phyloP scores from a whole-genome alignment of 2,888 invertebrate genomes.

The Siphlonurus alternatus region DNA sequence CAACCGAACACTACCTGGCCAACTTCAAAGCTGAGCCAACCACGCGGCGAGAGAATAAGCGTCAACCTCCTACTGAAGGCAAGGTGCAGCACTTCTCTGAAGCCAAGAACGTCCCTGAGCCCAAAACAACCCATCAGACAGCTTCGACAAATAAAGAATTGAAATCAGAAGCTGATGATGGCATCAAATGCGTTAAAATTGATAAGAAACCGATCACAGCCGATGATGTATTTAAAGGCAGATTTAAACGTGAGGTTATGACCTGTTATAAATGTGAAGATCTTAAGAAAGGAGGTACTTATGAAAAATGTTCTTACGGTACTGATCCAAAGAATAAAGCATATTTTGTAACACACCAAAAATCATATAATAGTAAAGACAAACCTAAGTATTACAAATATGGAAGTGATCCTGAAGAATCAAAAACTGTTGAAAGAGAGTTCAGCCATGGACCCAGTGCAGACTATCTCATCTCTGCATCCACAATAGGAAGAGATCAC shows the following conservation, averaged over 20 bases:
- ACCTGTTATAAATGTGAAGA: constrained; percentile 45
- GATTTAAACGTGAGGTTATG: constrained; percentile 23
- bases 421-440: not conserved
- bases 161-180: not conserved
- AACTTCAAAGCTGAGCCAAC: not conserved
- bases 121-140: not conserved
- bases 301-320: constrained; percentile 64
- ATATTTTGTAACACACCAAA: constrained; percentile 17
- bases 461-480: not conserved
- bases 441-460: not conserved
- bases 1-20: not conserved
- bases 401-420: not conserved
- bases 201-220: constrained; percentile 18
- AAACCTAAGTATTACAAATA: not conserved
- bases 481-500: not conserved
- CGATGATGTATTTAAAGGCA: constrained; percentile 18
- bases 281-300: constrained; percentile 54
- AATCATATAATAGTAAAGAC: constrained; percentile 11
- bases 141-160: not conserved
- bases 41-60: not conserved
- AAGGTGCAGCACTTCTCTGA: not conserved
- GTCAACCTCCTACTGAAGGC: not conserved
- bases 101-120: not conserved
- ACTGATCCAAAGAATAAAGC: constrained; percentile 35
- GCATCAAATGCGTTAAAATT: constrained; percentile 17